These are phyloP conservation scores for Entelurus aequoreus DNA, from an alignment of 2,113 vertebrate species.

Conservation along the genomic window DNA sequence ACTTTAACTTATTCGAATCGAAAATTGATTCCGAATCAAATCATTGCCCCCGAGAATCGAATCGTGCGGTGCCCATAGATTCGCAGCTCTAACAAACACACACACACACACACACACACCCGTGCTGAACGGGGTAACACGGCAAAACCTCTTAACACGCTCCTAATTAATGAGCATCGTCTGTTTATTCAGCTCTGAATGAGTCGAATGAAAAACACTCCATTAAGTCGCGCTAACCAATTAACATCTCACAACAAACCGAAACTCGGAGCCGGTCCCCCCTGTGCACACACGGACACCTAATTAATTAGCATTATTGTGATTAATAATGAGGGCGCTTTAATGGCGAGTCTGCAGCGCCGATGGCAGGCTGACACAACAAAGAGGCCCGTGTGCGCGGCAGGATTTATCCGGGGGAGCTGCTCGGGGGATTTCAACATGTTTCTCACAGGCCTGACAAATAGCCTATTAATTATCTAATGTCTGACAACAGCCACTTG, in stretches of 20 bases:
- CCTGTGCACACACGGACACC: slow-evolving; percentile 72
- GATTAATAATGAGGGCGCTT: slow-evolving; percentile 96
- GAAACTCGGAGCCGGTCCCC: slow-evolving; percentile 76
- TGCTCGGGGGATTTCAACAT: slow-evolving; percentile 90
- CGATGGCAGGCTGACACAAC: slow-evolving; percentile 81
- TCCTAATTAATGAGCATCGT: slow-evolving; percentile 70
- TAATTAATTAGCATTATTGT: slow-evolving; percentile 99
- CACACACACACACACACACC: slow-evolving; percentile 10
- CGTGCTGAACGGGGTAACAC: slow-evolving; percentile 11
- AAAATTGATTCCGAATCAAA: too few relatives aligned
- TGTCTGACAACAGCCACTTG: slow-evolving; percentile 99
- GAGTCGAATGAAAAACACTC: slow-evolving; percentile 74
- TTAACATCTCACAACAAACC: slow-evolving; percentile 86
- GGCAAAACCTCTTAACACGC: slow-evolving; percentile 44
- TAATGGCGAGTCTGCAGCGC: slow-evolving; percentile 89
- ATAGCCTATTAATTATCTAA: slow-evolving; percentile 99
- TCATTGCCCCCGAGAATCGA: too few relatives aligned
- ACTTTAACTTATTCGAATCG: too few relatives aligned
- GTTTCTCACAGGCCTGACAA: slow-evolving; percentile 97
- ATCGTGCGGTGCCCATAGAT: too few relatives aligned
- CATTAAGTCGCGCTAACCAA: slow-evolving; percentile 79
- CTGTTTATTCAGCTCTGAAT: slow-evolving; percentile 48
- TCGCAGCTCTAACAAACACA: neutral
- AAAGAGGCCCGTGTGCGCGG: slow-evolving; percentile 80
- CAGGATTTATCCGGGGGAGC: slow-evolving; percentile 93